These are phyloP conservation scores for Larimichthys polyactis DNA, from an alignment of 2,113 vertebrate species.

Conservation along the genomic window DNA sequence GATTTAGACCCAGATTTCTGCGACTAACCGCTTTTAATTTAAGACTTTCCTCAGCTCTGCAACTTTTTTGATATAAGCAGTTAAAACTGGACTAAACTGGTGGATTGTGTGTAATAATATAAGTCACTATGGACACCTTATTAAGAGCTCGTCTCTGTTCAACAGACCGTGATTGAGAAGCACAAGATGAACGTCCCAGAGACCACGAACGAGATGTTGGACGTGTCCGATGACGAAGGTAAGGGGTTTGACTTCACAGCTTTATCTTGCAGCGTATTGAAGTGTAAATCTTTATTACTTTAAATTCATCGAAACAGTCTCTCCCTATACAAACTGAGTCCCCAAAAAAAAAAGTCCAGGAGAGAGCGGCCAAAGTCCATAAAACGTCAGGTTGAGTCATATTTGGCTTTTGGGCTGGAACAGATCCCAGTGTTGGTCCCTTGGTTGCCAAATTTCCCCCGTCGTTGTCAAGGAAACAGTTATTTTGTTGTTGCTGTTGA, in stretches of 20 bases:
- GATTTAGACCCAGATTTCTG: not conserved
- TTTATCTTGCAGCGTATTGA: not conserved
- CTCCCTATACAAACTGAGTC: not conserved
- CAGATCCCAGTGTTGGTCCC: not conserved
- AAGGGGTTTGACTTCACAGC: conserved; percentile 32
- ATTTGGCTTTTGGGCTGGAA: conserved; percentile 1
- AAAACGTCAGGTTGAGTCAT: conserved; percentile 23
- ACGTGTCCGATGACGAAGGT: conserved; percentile 99
- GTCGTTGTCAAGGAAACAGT: not conserved
- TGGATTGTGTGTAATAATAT: not conserved
- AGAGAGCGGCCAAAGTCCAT: not conserved
- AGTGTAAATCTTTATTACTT: not conserved
- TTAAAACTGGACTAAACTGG: too few species aligned
- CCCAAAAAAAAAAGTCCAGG: not conserved
- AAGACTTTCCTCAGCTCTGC: too few species aligned
- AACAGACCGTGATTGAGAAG: conserved; percentile 95
- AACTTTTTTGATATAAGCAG: too few species aligned
- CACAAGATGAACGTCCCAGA: conserved; percentile 99
- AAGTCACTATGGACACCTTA: not conserved
- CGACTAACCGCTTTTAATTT: too few species aligned
- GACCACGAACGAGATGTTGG: conserved; percentile 98
- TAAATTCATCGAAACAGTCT: not conserved
- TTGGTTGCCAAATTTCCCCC: not conserved
- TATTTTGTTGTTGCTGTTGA: conserved; percentile 21
- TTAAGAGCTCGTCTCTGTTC: conserved; percentile 37